Conservation (phyloP, 2,113 vertebrate genomes). For the Morone saxatilis region DNA sequence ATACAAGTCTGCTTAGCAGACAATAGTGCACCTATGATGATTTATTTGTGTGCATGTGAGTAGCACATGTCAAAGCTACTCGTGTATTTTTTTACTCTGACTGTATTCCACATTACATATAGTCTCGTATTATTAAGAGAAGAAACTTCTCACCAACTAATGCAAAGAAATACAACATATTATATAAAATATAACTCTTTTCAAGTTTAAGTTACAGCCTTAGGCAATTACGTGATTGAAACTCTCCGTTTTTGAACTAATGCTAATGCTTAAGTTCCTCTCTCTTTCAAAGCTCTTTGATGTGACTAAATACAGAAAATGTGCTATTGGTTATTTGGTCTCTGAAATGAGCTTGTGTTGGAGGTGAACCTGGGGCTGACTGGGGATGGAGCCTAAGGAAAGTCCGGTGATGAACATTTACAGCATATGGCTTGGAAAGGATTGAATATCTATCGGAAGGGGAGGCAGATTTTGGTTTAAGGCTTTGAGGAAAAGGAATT, state of each 20-base stretch:
- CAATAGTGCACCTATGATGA: constrained; percentile 40
- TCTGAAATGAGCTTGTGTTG: constrained; percentile 40
- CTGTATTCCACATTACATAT: constrained; percentile 22
- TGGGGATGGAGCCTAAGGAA: constrained; percentile 32
- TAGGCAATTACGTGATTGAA: constrained; percentile 53
- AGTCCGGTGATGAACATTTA: constrained; percentile 49
- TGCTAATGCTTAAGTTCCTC: constrained; percentile 55
- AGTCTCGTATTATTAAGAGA: constrained; percentile 9
- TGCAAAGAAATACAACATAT: constrained; percentile 56
- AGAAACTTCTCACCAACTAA: constrained; percentile 21
- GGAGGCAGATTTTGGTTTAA: constrained; percentile 56
- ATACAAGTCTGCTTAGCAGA: not conserved
- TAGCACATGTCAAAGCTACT: constrained; percentile 1
- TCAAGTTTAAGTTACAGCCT: constrained; percentile 52
- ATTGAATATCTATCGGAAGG: constrained; percentile 45
- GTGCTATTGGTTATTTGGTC: constrained; percentile 63
- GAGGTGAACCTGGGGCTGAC: constrained; percentile 59
- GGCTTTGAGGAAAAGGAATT: constrained; percentile 43
- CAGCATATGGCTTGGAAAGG: constrained; percentile 25
- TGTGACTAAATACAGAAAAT: constrained; percentile 62
- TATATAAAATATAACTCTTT: constrained; percentile 36
- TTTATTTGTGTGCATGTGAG: constrained; percentile 18
- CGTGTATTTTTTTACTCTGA: constrained; percentile 2
- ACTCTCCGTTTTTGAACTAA: constrained; percentile 54
- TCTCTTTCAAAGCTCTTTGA: constrained; percentile 74